A percentile compares a stretch with the other conserved stretches of the same genome.
Evolutionary conservation across 1,140 invertebrate species (phyloP).

Genomic region (Lerema accius): DNA sequence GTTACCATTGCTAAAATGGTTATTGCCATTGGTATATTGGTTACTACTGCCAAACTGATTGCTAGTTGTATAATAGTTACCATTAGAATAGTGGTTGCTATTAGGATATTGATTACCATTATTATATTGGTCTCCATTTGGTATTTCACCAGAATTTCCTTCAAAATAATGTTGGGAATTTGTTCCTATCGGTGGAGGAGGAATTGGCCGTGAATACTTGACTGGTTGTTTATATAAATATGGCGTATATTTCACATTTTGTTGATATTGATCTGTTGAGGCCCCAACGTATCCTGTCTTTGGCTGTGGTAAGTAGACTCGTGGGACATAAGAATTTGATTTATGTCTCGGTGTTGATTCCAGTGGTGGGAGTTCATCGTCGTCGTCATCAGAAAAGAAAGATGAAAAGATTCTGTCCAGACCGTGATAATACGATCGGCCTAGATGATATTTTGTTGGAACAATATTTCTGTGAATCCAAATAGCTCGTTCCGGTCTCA

Average conservation of each 20-base stretch:
- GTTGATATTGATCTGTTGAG: conserved; percentile 49
- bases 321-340: conserved; percentile 47
- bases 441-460: conserved; percentile 47
- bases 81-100: conserved; percentile 8
- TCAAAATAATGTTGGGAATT: conserved; percentile 51
- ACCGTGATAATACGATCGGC: conserved; percentile 48
- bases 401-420: conserved; percentile 71
- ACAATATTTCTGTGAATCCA: conserved; percentile 75
- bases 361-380: conserved; percentile 45
- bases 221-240: conserved; percentile 56
- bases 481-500: conserved; percentile 59
- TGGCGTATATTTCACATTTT: conserved; percentile 48
- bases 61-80: conserved; percentile 14
- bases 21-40: conserved; percentile 35
- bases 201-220: conserved; percentile 50
- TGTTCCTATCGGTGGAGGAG: conserved; percentile 43
- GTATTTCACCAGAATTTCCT: conserved; percentile 34
- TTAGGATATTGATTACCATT: conserved; percentile 7
- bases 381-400: conserved; percentile 66
- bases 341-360: conserved; percentile 44
- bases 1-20: conserved; percentile 33
- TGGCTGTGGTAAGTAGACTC: conserved; percentile 44
- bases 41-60: conserved; percentile 19
- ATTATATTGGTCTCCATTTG: conserved; percentile 36
- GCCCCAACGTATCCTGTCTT: conserved; percentile 54